Evolutionary conservation across 2,113 vertebrate species (phyloP).

Genomic region (Reinhardtius hippoglossoides): DNA sequence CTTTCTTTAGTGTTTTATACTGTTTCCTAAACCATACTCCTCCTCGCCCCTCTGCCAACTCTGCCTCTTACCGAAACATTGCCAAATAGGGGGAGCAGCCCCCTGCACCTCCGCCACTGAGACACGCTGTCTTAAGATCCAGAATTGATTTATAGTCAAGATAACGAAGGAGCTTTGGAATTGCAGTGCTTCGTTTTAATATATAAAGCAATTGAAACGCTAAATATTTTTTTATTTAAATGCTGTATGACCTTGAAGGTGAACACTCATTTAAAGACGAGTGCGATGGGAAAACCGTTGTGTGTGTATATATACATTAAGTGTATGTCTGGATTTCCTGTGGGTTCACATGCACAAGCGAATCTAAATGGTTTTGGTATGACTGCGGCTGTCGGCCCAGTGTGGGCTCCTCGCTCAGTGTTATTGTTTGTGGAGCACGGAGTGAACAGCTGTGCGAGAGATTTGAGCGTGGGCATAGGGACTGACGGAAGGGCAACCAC

Average conservation of each 20-base stretch:
- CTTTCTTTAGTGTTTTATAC: constrained; percentile 24
- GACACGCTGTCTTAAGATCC: constrained; percentile 40
- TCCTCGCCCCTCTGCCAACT: constrained; percentile 33
- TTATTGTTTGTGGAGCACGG: constrained; percentile 18
- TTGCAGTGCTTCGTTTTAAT: constrained; percentile 55
- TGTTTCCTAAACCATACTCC: constrained; percentile 18
- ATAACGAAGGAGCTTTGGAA: constrained; percentile 31
- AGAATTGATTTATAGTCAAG: constrained; percentile 42
- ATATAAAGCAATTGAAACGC: constrained; percentile 44
- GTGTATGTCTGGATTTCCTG: constrained; percentile 44
- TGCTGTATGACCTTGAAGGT: constrained; percentile 44
- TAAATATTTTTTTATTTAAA: constrained; percentile 47
- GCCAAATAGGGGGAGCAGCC: constrained; percentile 68
- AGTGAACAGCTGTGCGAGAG: constrained; percentile 56
- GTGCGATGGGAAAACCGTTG: constrained; percentile 17
- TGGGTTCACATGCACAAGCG: constrained; percentile 18
- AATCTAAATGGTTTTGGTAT: background rate
- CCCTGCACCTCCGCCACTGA: constrained; percentile 12
- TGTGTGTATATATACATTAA: constrained; percentile 17
- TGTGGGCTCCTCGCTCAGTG: background rate
- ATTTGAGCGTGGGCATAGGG: constrained; percentile 36
- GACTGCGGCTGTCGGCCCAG: constrained; percentile 8
- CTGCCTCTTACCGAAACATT: constrained; percentile 57
- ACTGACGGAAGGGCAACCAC: constrained; percentile 43
- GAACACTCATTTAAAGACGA: constrained; percentile 21